These are phyloP conservation scores for Tyto alba DNA, from an alignment of 2,113 vertebrate species.

Conservation along the genomic window DNA sequence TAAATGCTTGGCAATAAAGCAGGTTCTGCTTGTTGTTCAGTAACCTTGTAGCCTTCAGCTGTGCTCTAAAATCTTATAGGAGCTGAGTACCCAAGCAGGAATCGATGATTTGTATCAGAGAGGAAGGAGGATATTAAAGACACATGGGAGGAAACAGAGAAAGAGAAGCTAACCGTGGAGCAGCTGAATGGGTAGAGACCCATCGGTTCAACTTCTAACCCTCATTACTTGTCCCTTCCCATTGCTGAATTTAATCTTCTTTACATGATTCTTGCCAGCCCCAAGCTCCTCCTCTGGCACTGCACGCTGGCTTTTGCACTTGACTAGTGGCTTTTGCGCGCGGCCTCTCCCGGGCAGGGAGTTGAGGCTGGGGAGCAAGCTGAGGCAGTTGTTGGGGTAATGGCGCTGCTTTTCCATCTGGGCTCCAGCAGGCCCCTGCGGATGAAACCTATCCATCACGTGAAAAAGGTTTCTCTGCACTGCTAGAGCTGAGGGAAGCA, in stretches of 20 bases:
- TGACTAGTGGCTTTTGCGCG: neutral
- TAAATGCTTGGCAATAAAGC: slow-evolving; percentile 57
- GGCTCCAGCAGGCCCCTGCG: neutral
- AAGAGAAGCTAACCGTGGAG: neutral
- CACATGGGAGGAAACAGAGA: neutral
- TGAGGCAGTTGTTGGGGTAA: neutral
- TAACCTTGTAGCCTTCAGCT: slow-evolving; percentile 59
- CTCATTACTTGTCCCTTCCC: neutral
- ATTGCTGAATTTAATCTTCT: neutral
- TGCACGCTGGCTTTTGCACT: neutral
- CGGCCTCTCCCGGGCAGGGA: neutral
- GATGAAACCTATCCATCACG: neutral
- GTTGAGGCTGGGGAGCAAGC: neutral
- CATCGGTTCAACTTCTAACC: neutral
- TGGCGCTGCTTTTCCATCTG: neutral
- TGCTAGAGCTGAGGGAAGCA: neutral
- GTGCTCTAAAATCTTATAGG: slow-evolving; percentile 33
- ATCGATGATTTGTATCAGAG: slow-evolving; percentile 34
- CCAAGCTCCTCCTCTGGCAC: neutral
- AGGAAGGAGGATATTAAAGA: slow-evolving; percentile 40
- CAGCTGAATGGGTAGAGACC: neutral
- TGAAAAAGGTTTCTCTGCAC: neutral
- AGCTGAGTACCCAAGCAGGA: neutral
- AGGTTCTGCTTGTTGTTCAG: slow-evolving; percentile 45
- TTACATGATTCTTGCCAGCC: neutral